Conservation (phyloP, 2,113 vertebrate species). For the Sclerurus mexicanus region DNA sequence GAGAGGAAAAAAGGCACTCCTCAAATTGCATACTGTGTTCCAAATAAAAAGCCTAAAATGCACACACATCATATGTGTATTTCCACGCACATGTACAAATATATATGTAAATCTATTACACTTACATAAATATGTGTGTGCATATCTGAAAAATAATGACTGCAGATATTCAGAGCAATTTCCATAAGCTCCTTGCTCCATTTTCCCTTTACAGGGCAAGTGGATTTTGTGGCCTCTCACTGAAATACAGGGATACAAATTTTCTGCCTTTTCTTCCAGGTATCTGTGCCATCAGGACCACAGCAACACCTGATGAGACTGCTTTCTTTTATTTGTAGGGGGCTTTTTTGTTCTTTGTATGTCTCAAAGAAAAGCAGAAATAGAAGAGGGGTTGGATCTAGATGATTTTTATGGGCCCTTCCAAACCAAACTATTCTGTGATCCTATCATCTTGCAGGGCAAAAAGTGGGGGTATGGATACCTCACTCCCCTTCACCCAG, state of each 20-base stretch:
- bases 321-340: not conserved
- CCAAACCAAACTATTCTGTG: not conserved
- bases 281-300: not conserved
- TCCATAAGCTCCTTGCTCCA: not conserved
- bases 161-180: not conserved
- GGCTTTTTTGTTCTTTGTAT: not conserved
- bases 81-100: rapidly evolving
- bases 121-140: not conserved
- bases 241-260: not conserved
- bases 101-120: not conserved
- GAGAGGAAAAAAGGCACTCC: not conserved
- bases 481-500: not conserved
- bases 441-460: not conserved
- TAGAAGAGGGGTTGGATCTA: not conserved
- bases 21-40: not conserved
- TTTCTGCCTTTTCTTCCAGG: not conserved
- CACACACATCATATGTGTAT: not conserved
- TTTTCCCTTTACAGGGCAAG: not conserved
- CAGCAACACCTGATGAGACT: not conserved
- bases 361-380: not conserved
- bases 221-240: not conserved
- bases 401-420: not conserved
- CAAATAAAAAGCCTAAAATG: not conserved
- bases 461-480: not conserved
- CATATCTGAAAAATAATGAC: not conserved